Evolutionary conservation across 1,140 invertebrate species (phyloP).

Genomic region (Procambarus clarkii): DNA sequence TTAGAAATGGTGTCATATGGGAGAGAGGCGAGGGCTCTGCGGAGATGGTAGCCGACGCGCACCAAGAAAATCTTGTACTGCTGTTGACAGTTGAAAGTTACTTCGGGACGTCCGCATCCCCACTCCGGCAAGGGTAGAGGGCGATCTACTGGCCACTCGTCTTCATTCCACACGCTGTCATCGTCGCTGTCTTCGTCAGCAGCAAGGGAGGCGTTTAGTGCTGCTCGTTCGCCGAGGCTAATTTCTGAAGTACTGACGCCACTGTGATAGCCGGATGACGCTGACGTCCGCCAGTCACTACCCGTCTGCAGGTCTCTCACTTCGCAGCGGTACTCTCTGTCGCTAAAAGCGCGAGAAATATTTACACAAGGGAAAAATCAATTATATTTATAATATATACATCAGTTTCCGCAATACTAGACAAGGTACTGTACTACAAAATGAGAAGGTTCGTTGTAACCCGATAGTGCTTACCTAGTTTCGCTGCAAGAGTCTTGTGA

Average conservation of each 20-base stretch:
- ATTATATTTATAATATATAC: no score
- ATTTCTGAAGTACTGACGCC: background rate
- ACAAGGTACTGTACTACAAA: no score
- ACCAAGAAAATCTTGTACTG: slow-evolving; percentile 83
- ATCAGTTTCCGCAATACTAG: no score
- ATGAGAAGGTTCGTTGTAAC: no score
- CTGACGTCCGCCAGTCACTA: background rate
- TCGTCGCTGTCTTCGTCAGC: slow-evolving; percentile 46
- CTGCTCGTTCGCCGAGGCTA: background rate
- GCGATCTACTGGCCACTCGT: slow-evolving; percentile 80
- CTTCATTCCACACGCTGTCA: slow-evolving; percentile 73
- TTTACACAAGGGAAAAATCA: no score
- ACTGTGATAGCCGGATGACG: slow-evolving; percentile 47
- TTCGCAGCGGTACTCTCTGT: background rate
- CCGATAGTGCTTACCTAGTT: background rate
- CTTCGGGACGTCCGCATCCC: slow-evolving; percentile 80
- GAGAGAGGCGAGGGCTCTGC: slow-evolving; percentile 51
- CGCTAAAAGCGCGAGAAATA: background rate
- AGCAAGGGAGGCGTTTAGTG: background rate
- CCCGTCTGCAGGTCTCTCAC: background rate
- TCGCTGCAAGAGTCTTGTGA: background rate
- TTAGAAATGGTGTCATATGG: slow-evolving; percentile 72
- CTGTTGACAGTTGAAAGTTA: slow-evolving; percentile 90
- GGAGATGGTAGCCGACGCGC: slow-evolving; percentile 33
- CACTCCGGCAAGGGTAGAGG: slow-evolving; percentile 84